Base-by-base conservation (phyloP, 2,797 vertebrate genomes). In the Synanceia verrucosa region DNA sequence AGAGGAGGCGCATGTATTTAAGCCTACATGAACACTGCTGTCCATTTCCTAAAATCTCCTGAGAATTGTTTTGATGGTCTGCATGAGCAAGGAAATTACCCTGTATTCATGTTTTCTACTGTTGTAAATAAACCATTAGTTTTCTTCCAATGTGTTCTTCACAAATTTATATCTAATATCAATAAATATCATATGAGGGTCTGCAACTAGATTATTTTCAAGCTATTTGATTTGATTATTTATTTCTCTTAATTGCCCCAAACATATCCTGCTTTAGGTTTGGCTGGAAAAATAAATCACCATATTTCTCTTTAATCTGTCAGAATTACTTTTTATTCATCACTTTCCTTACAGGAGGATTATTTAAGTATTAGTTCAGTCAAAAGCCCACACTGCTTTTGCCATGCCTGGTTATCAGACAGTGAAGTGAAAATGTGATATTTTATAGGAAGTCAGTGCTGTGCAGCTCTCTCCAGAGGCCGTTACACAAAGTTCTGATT, bases 401-500 rank as follows among this genome's bases (percentile, higher is more conserved):
- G 28, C 46, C 41, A 37, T 34, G n/a, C 19, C 41, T 67, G 62
- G 64, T 65, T 68, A 31, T 52, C 46, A 59, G 60, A 36, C 50
- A n/a, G 36, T 61, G 26, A 67, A 52, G 21, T 52, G 31, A 28
- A 57, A 60, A 44, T 46, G 21, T 34, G 51, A 61, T 65, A 44
- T 59, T 71, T 55, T 44, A 64, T 43, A 60, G 63, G 57, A 79
- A 64, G 51, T 16, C 21, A 2, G 53, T 18, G 21, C 55, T 59
- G 56, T 14, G 10, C 44, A 37, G 44, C 65, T 59, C 61, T 59
- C 74, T 76, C 66, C 57, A 55, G 59, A 76, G 43, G 39, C 48
- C n/a, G 31, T 74, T 8, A 56, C 31, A 67, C 21, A 59, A 68
- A 59, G 41, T 65, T 69, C 41, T 36, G 24, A 55, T 65, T 58